Base-by-base conservation (phyloP, 2,888 invertebrate species). In the Brenthis ino region DNA sequence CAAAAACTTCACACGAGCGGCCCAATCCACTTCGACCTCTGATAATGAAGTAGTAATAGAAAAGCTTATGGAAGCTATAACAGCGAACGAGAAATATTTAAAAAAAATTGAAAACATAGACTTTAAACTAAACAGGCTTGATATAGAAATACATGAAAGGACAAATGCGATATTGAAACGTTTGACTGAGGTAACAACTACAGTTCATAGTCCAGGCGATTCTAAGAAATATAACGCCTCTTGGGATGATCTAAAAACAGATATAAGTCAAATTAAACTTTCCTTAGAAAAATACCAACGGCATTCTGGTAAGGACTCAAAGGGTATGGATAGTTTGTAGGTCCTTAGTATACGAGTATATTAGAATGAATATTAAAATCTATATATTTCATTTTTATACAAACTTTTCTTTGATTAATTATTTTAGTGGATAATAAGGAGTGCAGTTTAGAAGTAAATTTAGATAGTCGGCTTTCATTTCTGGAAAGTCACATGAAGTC, bases 21-120 rank as follows among this genome's bases (percentile, higher is more conserved):
- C 77, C 1, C 87, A 85, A 69, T 79, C 82, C 1, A 55, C 80
- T 1, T 54, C 73, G 0, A 16, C 68, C 61, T 73, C 79, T 2
- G 90, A 92, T n/a, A 87, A 84, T 71, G 91, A 91, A 6, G 81
- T 79, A 6, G 88, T 93, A 0, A 75, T 91, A 2, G 91, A 93
- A 37, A 90, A 86, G 70, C 75, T 93, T 3, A 80, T 93, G 83
- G 91, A 93, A 8, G 84, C 85, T 1, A 84, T 93, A 37, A 86
- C 89, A 2, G 84, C 89, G 4, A 91, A 88, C 74, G 93, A 92
- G 76, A 91, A 86, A 71, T 92, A 90, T 76, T 80, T 93, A 3
- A 91, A 92, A 70, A 91, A 90, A 79, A 82, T 93, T n/a, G 92
- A 93, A 50, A 86, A 85, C 72, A 89, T 93, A 66, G 89, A 91